These are phyloP conservation scores for Uropetala carovei DNA, from an alignment of 2,888 invertebrate genomes.

Conservation along the genomic window DNA sequence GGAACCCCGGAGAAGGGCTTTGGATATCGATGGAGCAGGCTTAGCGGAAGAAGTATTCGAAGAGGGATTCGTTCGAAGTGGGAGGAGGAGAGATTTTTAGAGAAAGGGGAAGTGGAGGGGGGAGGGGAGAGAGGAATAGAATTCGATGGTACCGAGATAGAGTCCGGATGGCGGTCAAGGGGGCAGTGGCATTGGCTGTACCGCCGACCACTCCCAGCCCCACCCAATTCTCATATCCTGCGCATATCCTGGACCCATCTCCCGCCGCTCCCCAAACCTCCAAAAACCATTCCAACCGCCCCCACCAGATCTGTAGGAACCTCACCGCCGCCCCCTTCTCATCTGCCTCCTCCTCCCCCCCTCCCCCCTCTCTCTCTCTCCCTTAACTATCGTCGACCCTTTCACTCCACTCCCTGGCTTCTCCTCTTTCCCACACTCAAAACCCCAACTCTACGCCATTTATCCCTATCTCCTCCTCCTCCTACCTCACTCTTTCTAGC, in stretches of 20 bases:
- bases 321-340: neutral
- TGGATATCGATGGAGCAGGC: conserved; percentile 48
- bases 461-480: neutral
- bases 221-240: conserved; percentile 58
- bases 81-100: neutral
- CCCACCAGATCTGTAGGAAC: neutral
- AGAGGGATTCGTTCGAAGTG: neutral
- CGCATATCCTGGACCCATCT: conserved; percentile 45
- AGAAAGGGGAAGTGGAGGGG: neutral
- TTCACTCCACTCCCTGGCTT: neutral
- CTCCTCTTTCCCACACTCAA: too few species aligned
- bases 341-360: neutral
- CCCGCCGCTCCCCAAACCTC: neutral
- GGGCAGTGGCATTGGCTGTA: neutral
- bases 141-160: neutral
- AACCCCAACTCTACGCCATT: neutral
- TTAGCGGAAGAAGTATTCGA: neutral
- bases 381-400: neutral
- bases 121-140: neutral
- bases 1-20: neutral
- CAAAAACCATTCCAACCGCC: neutral
- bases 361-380: neutral
- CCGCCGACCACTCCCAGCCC: neutral
- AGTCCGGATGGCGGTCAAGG: neutral
- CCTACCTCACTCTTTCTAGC: neutral